Evolutionary conservation across 2,113 vertebrate genomes (phyloP).

Genomic region (Sylvietta virens): DNA sequence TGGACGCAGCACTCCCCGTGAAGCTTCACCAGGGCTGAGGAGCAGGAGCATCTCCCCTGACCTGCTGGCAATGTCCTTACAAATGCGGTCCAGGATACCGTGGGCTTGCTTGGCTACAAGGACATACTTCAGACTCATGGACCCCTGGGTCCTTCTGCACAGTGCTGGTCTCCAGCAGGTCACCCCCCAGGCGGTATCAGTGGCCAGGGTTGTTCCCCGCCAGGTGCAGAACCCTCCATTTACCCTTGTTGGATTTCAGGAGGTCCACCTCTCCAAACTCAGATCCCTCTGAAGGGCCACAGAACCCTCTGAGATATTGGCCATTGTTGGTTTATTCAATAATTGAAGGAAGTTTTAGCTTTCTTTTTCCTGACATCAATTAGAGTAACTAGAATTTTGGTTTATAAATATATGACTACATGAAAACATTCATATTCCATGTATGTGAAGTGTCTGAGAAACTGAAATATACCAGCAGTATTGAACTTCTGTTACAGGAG

Average conservation of each 20-base stretch:
- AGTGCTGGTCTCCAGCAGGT: not conserved
- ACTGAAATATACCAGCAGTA: not conserved
- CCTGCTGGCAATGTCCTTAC: not conserved
- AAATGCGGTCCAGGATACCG: not conserved
- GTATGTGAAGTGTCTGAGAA: not conserved
- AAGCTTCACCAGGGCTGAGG: not conserved
- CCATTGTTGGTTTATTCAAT: not conserved
- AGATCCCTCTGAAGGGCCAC: not conserved
- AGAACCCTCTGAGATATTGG: not conserved
- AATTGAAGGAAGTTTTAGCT: not conserved
- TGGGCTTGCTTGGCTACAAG: not conserved
- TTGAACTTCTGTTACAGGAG: not conserved
- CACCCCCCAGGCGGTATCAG: too few relatives aligned
- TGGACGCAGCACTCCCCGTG: not conserved
- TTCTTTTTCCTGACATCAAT: not conserved
- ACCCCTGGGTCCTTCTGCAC: too few relatives aligned
- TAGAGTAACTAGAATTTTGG: not conserved
- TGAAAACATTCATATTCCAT: not conserved
- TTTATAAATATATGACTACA: not conserved
- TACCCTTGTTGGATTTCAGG: not conserved
- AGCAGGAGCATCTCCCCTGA: not conserved
- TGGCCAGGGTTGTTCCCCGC: fast-evolving
- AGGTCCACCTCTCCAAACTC: too few relatives aligned
- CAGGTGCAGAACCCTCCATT: not conserved
- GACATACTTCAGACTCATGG: too few relatives aligned